These are phyloP conservation scores for Drepana falcataria DNA, from an alignment of 2,888 invertebrate genomes.

Conservation along the genomic window DNA sequence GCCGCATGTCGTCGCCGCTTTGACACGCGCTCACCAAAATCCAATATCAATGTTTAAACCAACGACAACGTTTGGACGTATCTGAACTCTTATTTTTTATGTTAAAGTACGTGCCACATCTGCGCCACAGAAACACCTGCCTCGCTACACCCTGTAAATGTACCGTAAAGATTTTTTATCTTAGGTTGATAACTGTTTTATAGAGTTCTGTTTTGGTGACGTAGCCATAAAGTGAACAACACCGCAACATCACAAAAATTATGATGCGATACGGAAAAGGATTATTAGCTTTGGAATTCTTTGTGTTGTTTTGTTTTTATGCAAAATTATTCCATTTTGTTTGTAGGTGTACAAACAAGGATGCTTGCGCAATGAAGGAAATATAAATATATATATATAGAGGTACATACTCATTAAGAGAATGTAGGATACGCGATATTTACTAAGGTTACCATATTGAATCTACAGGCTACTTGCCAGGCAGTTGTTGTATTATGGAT, in stretches of 20 bases:
- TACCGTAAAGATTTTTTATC: conserved; percentile 15
- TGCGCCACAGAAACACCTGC: conserved; percentile 15
- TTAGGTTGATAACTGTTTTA: conserved; percentile 13
- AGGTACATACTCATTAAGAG: too few relatives aligned
- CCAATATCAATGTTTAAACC: not conserved
- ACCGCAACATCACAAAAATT: not conserved
- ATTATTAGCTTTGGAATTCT: not conserved
- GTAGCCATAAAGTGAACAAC: not conserved
- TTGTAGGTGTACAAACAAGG: too few relatives aligned
- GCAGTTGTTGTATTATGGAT: too few relatives aligned
- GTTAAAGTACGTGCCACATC: conserved; percentile 21
- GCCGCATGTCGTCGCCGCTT: not conserved
- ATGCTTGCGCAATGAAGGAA: too few relatives aligned
- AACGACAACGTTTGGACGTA: conserved; percentile 16
- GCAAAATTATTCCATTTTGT: not conserved
- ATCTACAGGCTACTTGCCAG: too few relatives aligned
- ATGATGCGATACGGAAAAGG: not conserved
- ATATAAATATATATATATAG: too few relatives aligned
- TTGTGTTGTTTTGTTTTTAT: not conserved
- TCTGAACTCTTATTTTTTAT: conserved; percentile 26
- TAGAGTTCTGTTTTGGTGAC: conserved; percentile 1
- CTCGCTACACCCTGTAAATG: conserved; percentile 15
- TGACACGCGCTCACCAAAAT: not conserved
- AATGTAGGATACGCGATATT: too few relatives aligned
- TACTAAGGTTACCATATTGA: too few relatives aligned